A percentile compares a stretch with the other conserved stretches of the same genome.
phyloP scores from a whole-genome alignment of 2,113 vertebrate species.

The Rhea pennata region DNA sequence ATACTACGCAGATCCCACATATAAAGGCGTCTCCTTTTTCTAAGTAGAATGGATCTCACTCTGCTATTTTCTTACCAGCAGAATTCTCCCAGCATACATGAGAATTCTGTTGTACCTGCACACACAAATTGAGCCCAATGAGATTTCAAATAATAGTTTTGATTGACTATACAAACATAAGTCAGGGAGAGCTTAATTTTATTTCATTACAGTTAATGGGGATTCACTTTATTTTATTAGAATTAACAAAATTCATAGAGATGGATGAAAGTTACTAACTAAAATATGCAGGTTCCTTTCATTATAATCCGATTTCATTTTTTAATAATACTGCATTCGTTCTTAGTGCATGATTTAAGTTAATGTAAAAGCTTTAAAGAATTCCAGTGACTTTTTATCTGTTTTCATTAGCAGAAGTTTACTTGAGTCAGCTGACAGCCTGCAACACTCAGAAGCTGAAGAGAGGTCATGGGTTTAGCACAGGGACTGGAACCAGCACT shows the following conservation, averaged over 20 bases:
- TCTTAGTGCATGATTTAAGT: background rate
- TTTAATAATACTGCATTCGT: conserved; percentile 5
- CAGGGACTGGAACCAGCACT: background rate
- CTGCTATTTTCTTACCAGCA: conserved; percentile 4
- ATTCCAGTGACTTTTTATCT: conserved; percentile 43
- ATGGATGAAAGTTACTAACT: conserved; percentile 23
- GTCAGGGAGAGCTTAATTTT: conserved; percentile 28
- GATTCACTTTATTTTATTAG: conserved; percentile 39
- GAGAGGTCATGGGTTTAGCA: conserved; percentile 2
- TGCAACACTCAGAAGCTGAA: background rate
- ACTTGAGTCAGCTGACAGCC: conserved; percentile 13
- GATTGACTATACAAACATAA: conserved; percentile 5
- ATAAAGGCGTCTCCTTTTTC: background rate
- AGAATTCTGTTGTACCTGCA: conserved; percentile 18
- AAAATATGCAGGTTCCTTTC: conserved; percentile 43
- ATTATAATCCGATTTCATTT: conserved; percentile 11
- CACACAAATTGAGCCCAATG: conserved; percentile 14
- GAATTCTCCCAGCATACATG: conserved; percentile 1
- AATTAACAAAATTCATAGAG: conserved; percentile 31
- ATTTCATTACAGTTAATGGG: conserved; percentile 23
- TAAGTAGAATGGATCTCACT: background rate
- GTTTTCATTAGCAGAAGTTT: conserved; percentile 60
- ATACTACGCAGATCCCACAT: background rate
- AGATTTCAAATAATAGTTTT: conserved; percentile 30
- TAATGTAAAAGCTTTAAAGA: conserved; percentile 28